Percentiles rank a stretch among this genome's conserved stretches.
Evolutionary conservation across 2,797 vertebrate genomes (phyloP).

Genomic region (Molossus alvarezi): DNA sequence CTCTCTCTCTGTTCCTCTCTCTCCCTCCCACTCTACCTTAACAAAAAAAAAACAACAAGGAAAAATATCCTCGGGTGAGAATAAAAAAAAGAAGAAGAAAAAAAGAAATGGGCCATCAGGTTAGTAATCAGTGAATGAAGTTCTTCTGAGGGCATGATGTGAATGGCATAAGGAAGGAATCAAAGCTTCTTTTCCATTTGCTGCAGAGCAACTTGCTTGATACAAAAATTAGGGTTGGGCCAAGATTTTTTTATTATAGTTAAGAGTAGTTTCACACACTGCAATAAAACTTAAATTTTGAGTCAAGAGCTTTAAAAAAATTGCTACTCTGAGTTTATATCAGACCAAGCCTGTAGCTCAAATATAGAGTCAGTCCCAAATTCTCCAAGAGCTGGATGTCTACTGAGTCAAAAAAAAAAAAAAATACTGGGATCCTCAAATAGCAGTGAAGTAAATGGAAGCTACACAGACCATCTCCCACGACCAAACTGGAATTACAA

Average conservation of each 20-base stretch:
- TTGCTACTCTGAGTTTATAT: not conserved
- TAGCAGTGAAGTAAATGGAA: too few relatives aligned
- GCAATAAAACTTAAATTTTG: constrained; percentile 2
- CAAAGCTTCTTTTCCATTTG: not conserved
- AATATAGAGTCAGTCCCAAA: constrained; percentile 87
- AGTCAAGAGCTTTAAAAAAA: not conserved
- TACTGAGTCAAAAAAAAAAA: constrained; percentile 8
- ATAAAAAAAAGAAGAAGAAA: too few relatives aligned
- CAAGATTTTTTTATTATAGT: not conserved
- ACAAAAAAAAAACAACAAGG: too few relatives aligned
- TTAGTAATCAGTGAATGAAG: not conserved
- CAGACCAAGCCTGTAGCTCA: not conserved
- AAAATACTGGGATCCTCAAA: too few relatives aligned
- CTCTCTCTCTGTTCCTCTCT: too few relatives aligned
- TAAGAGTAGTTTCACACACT: not conserved
- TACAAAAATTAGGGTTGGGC: not conserved
- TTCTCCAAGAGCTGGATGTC: constrained; percentile 87
- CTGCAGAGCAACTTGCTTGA: not conserved
- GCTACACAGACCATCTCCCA: too few relatives aligned
- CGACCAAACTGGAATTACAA: too few relatives aligned
- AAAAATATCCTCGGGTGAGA: too few relatives aligned
- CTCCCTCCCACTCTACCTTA: too few relatives aligned
- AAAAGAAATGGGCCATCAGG: not conserved
- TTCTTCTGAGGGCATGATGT: not conserved
- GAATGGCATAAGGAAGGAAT: not conserved